phyloP scores from a whole-genome alignment of 2,113 vertebrate species.

The Phocoena phocoena region DNA sequence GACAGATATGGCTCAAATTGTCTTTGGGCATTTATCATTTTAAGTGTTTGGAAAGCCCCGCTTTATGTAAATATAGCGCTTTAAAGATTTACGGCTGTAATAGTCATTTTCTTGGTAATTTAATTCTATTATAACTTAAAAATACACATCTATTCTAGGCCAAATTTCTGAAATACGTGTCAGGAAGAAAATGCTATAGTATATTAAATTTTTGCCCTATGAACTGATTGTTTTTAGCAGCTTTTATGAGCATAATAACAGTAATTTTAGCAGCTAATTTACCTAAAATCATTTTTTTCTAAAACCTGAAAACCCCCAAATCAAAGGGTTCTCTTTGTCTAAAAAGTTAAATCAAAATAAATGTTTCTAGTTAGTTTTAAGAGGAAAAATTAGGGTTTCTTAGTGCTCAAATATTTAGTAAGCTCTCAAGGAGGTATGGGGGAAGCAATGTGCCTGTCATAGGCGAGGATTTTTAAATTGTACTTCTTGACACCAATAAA shows the following conservation, averaged over 20 bases:
- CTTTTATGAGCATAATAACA: conserved; percentile 66
- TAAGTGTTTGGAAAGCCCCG: conserved; percentile 12
- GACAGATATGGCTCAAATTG: neutral
- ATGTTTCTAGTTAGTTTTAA: conserved; percentile 59
- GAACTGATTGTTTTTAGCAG: conserved; percentile 72
- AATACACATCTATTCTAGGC: conserved; percentile 10
- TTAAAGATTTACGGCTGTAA: conserved; percentile 30
- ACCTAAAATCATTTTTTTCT: conserved; percentile 58
- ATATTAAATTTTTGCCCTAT: conserved; percentile 52
- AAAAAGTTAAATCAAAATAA: conserved; percentile 65
- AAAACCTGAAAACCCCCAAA: conserved; percentile 52
- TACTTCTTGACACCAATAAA: conserved; percentile 71
- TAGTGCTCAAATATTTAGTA: conserved; percentile 72
- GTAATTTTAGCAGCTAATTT: conserved; percentile 69
- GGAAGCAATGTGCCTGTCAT: conserved; percentile 56
- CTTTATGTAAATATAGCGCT: conserved; percentile 22
- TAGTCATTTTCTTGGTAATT: conserved; percentile 48
- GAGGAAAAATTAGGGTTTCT: conserved; percentile 55
- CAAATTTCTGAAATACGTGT: conserved; percentile 64
- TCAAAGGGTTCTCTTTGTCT: conserved; percentile 63
- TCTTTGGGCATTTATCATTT: conserved; percentile 16
- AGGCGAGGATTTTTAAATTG: conserved; percentile 72
- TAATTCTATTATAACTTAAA: conserved; percentile 51
- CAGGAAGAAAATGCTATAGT: conserved; percentile 32
- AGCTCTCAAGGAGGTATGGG: conserved; percentile 1